Evolutionary conservation across 2,888 invertebrate genomes (phyloP).

Genomic region (Entomobrya multifasciata): DNA sequence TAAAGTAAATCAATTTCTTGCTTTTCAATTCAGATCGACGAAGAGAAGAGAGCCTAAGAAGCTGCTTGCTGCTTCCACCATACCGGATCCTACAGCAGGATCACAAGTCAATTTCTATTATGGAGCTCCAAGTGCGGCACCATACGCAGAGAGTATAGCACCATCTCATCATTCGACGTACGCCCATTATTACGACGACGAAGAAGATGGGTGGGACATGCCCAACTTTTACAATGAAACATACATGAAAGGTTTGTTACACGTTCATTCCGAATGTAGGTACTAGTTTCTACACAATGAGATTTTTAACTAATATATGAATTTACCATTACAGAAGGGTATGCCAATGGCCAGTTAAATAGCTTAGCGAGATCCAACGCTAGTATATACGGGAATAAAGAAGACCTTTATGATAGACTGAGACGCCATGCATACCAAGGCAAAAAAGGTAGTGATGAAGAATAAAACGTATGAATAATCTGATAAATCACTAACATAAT

Average conservation of each 20-base stretch:
- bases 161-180: slow-evolving; percentile 97
- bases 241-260: slow-evolving; percentile 89
- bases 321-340: slow-evolving; percentile 83
- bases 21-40: slow-evolving; percentile 85
- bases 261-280: neutral
- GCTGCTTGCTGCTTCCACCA: slow-evolving; percentile 91
- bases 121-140: slow-evolving; percentile 91
- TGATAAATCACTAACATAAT: no score
- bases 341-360: slow-evolving; percentile 95
- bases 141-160: slow-evolving; percentile 96
- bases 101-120: slow-evolving; percentile 98
- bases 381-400: slow-evolving; percentile 96
- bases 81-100: slow-evolving; percentile 88
- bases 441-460: slow-evolving; percentile 99
- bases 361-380: slow-evolving; percentile 95
- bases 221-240: slow-evolving; percentile 98
- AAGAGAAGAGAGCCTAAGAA: slow-evolving; percentile 95
- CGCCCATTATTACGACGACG: slow-evolving; percentile 97
- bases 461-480: neutral
- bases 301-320: neutral
- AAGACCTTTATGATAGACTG: slow-evolving; percentile 96
- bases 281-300: neutral
- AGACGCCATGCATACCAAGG: slow-evolving; percentile 96
- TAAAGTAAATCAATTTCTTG: neutral
- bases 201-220: slow-evolving; percentile 98